A percentile compares a stretch with the other conserved stretches of the same genome.
phyloP scores from a whole-genome alignment of 2,888 invertebrate species.

The Junonia oenone region DNA sequence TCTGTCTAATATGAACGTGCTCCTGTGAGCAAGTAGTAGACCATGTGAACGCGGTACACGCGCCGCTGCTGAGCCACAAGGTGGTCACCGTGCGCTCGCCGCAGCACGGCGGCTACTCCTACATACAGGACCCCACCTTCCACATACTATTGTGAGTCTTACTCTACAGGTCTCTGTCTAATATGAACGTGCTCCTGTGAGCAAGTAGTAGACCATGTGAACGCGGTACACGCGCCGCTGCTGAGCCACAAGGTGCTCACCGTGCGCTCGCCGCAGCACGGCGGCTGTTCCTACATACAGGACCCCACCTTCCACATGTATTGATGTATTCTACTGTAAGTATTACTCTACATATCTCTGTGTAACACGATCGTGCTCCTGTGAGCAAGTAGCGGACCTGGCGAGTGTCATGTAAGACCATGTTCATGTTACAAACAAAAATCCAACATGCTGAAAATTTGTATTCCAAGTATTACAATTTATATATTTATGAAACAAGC shows the following conservation, averaged over 20 bases:
- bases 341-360: conserved; percentile 87
- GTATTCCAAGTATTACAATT: too few species aligned
- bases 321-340: conserved; percentile 85
- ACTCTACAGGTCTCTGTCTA: conserved; percentile 90
- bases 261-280: conserved; percentile 84
- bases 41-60: conserved; percentile 77
- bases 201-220: conserved; percentile 81
- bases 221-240: conserved; percentile 71
- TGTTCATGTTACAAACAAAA: too few species aligned
- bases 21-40: conserved; percentile 80
- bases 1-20: conserved; percentile 88
- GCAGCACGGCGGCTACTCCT: conserved; percentile 82
- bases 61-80: conserved; percentile 71
- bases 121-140: conserved; percentile 85
- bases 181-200: conserved; percentile 83
- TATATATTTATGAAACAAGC: too few species aligned
- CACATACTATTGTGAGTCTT: conserved; percentile 82
- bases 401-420: too few species aligned
- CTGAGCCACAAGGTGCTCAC: conserved; percentile 80
- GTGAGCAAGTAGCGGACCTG: conserved; percentile 80
- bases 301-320: conserved; percentile 86
- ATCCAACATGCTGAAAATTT: too few species aligned
- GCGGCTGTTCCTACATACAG: conserved; percentile 81
- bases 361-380: conserved; percentile 84
- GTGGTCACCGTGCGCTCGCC: conserved; percentile 85